Percentiles rank a stretch among this genome's conserved stretches.
Evolutionary conservation across 2,113 vertebrate species (phyloP).

Genomic region (Dendrocopos noguchii): DNA sequence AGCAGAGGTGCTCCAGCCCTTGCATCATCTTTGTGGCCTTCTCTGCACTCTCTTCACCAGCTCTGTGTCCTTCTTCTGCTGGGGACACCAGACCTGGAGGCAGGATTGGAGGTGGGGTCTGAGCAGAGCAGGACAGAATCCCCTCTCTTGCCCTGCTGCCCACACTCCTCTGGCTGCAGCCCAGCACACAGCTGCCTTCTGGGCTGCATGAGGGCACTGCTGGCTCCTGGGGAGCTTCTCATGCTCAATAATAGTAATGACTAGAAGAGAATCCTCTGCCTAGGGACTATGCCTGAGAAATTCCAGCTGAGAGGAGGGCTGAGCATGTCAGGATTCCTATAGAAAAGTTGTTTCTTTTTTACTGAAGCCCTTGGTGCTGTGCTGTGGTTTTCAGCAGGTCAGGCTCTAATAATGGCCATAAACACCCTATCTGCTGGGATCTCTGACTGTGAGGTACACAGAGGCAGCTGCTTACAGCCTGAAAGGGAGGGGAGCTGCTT

Average conservation of each 20-base stretch:
- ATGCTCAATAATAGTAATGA: neutral
- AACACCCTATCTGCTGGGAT: conserved; percentile 32
- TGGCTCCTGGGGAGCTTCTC: no score
- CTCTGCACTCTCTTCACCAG: no score
- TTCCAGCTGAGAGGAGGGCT: conserved; percentile 1
- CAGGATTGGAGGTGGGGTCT: no score
- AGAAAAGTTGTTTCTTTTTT: neutral
- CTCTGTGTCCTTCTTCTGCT: no score
- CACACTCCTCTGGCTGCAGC: no score
- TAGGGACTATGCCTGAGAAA: neutral
- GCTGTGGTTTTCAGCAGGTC: conserved; percentile 1
- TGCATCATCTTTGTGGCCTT: no score
- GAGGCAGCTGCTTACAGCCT: conserved; percentile 18
- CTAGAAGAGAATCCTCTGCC: neutral
- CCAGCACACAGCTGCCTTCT: no score
- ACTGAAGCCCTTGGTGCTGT: conserved; percentile 33
- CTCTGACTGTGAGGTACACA: conserved; percentile 23
- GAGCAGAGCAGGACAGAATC: no score
- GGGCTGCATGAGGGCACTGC: no score
- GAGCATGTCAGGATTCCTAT: neutral
- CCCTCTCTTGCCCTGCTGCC: no score
- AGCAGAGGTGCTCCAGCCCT: no score
- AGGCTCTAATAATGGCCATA: conserved; percentile 28
- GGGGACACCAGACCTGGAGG: no score
- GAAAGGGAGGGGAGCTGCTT: conserved; percentile 13